Conservation (phyloP, 2,888 invertebrate genomes). For the Atrina japonica region DNA sequence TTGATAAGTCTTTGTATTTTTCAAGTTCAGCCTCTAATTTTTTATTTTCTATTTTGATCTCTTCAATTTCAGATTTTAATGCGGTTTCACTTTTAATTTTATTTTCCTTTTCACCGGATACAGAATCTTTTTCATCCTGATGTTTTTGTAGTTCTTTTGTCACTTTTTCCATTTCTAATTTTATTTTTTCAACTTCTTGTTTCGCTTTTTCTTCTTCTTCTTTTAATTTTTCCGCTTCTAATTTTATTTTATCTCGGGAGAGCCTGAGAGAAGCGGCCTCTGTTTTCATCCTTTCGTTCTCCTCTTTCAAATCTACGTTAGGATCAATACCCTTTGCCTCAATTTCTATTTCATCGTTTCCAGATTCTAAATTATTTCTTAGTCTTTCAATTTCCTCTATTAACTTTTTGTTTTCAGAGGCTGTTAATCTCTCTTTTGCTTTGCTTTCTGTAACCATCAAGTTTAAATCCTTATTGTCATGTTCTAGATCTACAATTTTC, state of each 20-base stretch:
- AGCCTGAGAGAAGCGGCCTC: neutral
- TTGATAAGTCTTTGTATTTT: conserved; percentile 22
- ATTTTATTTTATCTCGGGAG: conserved; percentile 11
- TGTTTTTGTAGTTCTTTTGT: conserved; percentile 10
- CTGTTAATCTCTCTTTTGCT: conserved; percentile 10
- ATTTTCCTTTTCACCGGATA: neutral
- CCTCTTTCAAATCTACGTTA: conserved; percentile 3
- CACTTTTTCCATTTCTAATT: conserved; percentile 9
- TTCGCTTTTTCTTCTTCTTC: conserved; percentile 7
- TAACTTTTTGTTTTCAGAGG: conserved; percentile 18
- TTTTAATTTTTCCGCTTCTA: conserved; percentile 8
- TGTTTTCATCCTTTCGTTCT: neutral
- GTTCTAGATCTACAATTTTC: conserved; percentile 50
- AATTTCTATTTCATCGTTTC: neutral
- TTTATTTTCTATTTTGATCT: conserved; percentile 21
- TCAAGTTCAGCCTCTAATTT: conserved; percentile 33
- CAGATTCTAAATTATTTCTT: neutral
- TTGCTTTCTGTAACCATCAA: conserved; percentile 16
- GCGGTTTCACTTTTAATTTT: neutral
- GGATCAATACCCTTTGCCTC: conserved; percentile 2
- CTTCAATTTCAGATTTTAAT: conserved; percentile 18
- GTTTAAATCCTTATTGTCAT: conserved; percentile 42
- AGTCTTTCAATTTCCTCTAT: conserved; percentile 5
- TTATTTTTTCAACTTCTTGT: conserved; percentile 28
- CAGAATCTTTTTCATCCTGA: conserved; percentile 1